Evolutionary conservation across 2,888 invertebrate genomes (phyloP).

Genomic region (Eugnorisma glareosa): DNA sequence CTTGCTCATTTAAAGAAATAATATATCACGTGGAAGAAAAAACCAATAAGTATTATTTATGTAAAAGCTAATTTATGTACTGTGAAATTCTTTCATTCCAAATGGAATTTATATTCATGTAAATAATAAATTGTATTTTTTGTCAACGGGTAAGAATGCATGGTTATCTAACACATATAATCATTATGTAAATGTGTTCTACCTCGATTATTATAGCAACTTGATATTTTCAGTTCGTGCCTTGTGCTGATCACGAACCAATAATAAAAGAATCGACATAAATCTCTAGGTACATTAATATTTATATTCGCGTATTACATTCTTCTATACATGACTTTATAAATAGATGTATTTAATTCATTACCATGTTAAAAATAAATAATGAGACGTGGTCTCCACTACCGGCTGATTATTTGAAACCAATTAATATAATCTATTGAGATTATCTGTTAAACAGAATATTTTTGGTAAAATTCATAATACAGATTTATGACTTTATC

Average conservation of each 20-base stretch:
- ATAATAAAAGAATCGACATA: conserved; percentile 46
- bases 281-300: conserved; percentile 46
- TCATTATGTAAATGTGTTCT: conserved; percentile 54
- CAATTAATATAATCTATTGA: conserved; percentile 16
- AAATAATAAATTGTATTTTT: conserved; percentile 44
- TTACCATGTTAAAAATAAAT: conserved; percentile 7
- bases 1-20: conserved; percentile 20
- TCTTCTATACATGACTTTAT: conserved; percentile 21
- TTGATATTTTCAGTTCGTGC: conserved; percentile 44
- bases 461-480: conserved; percentile 24
- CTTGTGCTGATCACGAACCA: conserved; percentile 44
- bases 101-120: conserved; percentile 57
- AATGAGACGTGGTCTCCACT: conserved; percentile 11
- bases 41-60: conserved; percentile 44
- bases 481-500: conserved; percentile 14
- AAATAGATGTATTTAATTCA: conserved; percentile 9
- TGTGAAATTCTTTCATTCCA: conserved; percentile 59
- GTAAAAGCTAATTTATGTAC: conserved; percentile 62
- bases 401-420: not conserved
- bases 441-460: conserved; percentile 36
- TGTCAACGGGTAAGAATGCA: conserved; percentile 44
- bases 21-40: conserved; percentile 44
- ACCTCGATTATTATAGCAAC: conserved; percentile 20
- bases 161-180: conserved; percentile 52
- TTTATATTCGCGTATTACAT: conserved; percentile 32